These are phyloP conservation scores for Tragelaphus strepsiceros DNA, from an alignment of 2,113 vertebrate genomes.

Conservation along the genomic window DNA sequence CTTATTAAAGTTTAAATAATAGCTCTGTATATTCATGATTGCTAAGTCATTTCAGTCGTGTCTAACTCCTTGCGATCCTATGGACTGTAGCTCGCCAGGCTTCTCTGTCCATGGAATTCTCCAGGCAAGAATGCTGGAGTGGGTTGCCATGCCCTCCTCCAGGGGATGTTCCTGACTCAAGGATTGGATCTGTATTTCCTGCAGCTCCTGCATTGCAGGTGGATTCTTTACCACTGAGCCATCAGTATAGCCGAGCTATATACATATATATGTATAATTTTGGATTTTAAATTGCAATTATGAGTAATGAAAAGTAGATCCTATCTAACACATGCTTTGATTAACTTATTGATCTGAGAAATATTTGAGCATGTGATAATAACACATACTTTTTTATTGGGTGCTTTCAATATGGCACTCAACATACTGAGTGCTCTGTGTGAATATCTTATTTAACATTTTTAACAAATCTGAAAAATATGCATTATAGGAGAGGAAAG, in stretches of 20 bases:
- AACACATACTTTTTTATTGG: not conserved
- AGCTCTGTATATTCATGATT: not conserved
- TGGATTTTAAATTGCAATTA: not conserved
- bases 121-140: not conserved
- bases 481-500: not conserved
- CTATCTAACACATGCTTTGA: not conserved
- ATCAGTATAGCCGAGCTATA: not conserved
- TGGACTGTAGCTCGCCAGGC: not conserved
- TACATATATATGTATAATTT: not conserved
- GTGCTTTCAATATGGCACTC: not conserved
- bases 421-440: not conserved
- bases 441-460: not conserved
- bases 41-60: not conserved
- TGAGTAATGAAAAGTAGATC: not conserved
- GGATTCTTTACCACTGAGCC: not conserved
- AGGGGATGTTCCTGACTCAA: not conserved
- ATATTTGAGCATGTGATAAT: not conserved
- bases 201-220: not conserved
- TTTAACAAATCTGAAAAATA: not conserved
- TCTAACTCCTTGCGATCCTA: not conserved
- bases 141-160: not conserved
- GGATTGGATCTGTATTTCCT: not conserved
- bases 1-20: not conserved
- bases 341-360: not conserved
- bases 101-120: not conserved